These are phyloP conservation scores for Pogona vitticeps DNA, from an alignment of 2,113 vertebrate species.

Conservation along the genomic window DNA sequence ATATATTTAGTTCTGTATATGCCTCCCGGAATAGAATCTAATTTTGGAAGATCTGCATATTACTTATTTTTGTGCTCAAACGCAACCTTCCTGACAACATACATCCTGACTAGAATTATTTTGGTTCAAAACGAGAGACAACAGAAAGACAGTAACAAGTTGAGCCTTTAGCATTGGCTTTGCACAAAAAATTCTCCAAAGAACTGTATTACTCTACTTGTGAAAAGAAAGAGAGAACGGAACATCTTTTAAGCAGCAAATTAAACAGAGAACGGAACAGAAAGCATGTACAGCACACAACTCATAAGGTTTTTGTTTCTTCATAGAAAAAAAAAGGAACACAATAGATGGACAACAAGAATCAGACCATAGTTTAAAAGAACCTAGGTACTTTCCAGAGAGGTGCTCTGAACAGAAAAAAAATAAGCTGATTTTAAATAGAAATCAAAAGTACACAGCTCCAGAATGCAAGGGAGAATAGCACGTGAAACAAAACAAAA, in stretches of 20 bases:
- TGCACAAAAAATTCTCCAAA: background rate
- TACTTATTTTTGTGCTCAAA: conserved; percentile 58
- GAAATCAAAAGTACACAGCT: background rate
- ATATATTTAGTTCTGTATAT: background rate
- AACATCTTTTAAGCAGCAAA: background rate
- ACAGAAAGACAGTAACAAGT: conserved; percentile 30
- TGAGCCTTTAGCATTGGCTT: background rate
- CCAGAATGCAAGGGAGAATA: conserved; percentile 22
- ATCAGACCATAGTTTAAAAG: background rate
- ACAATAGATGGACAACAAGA: background rate
- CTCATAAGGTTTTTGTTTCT: background rate
- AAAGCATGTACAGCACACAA: background rate
- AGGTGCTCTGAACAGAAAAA: conserved; percentile 27
- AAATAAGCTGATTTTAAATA: background rate
- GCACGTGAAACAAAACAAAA: background rate
- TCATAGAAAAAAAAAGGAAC: background rate
- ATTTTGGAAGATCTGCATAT: background rate
- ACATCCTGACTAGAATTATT: conserved; percentile 61
- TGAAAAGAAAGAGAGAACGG: background rate
- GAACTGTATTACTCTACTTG: background rate
- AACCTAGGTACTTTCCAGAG: background rate
- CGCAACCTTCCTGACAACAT: conserved; percentile 46
- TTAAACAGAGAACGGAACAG: background rate
- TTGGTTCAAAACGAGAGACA: conserved; percentile 20
- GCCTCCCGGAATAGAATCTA: background rate